phyloP scores from a whole-genome alignment of 2,113 vertebrate genomes.

The Anhinga anhinga region DNA sequence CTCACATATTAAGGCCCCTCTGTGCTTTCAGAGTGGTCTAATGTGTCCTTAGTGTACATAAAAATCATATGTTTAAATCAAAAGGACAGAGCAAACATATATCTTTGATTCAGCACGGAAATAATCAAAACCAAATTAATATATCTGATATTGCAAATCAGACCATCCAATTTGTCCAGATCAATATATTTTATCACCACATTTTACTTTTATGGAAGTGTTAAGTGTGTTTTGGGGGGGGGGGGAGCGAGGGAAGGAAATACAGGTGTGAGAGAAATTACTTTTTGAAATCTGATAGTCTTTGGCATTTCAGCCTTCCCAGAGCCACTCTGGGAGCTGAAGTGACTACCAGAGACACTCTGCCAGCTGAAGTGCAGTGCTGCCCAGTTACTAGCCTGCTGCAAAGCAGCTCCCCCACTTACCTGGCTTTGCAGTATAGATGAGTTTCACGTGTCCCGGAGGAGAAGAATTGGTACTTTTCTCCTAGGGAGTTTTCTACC shows the following conservation, averaged over 20 bases:
- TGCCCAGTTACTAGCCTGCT: neutral
- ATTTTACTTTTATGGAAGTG: neutral
- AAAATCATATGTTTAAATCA: conserved; percentile 49
- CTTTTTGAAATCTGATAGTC: neutral
- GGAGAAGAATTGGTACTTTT: neutral
- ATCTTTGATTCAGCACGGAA: neutral
- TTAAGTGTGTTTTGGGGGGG: neutral
- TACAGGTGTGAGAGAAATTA: neutral
- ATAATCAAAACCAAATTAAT: neutral
- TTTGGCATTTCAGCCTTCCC: neutral
- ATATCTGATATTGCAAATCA: neutral
- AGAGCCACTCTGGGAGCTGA: too few relatives aligned
- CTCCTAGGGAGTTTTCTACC: neutral
- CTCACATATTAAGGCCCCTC: conserved; percentile 20
- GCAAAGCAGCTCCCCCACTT: neutral
- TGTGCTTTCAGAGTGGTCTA: conserved; percentile 6
- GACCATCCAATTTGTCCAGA: neutral
- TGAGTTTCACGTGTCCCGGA: neutral
- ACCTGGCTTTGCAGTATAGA: neutral
- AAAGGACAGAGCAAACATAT: neutral
- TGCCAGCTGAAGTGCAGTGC: neutral
- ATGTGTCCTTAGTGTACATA: conserved; percentile 30
- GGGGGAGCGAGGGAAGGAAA: neutral
- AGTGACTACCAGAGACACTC: rapidly evolving
- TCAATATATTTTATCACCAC: neutral